Percentiles rank a stretch among this genome's conserved stretches.
Evolutionary conservation across 2,113 vertebrate species (phyloP).

Genomic region (Burhinus oedicnemus): DNA sequence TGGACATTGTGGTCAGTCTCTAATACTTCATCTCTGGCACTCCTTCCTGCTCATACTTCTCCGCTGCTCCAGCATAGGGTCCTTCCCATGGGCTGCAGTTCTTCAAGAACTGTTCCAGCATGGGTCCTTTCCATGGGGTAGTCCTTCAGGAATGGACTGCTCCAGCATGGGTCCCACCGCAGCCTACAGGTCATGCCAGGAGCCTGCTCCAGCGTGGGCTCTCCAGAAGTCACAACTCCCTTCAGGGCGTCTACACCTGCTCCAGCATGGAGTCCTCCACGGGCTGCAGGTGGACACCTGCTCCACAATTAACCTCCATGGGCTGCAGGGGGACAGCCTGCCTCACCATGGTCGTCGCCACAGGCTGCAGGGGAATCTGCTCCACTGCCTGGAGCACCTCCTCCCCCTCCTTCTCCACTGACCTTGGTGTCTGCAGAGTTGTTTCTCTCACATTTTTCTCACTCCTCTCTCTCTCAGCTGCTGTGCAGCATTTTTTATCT

Average conservation of each 20-base stretch:
- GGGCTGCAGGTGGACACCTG: background rate
- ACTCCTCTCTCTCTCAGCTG: background rate
- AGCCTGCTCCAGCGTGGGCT: background rate
- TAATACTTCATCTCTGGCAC: background rate
- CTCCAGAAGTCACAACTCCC: background rate
- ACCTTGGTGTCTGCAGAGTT: background rate
- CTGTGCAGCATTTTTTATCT: background rate
- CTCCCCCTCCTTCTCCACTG: background rate
- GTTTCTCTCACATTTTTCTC: background rate
- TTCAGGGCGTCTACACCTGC: too few species aligned
- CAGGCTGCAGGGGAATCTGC: background rate
- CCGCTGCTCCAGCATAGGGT: background rate
- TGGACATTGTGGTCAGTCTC: background rate
- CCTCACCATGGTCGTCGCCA: background rate
- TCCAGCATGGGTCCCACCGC: background rate
- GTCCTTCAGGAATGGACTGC: background rate
- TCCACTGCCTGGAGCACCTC: fast-evolving
- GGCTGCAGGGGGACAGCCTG: background rate
- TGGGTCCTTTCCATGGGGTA: background rate
- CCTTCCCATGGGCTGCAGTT: background rate
- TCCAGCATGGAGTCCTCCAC: fast-evolving
- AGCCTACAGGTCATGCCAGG: background rate
- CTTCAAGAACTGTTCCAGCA: background rate
- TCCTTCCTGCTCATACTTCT: background rate
- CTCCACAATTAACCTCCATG: background rate